Percentiles rank a stretch among this genome's conserved stretches.
Evolutionary conservation across 2,888 invertebrate species (phyloP).

Genomic region (Drosophila kuntzei): DNA sequence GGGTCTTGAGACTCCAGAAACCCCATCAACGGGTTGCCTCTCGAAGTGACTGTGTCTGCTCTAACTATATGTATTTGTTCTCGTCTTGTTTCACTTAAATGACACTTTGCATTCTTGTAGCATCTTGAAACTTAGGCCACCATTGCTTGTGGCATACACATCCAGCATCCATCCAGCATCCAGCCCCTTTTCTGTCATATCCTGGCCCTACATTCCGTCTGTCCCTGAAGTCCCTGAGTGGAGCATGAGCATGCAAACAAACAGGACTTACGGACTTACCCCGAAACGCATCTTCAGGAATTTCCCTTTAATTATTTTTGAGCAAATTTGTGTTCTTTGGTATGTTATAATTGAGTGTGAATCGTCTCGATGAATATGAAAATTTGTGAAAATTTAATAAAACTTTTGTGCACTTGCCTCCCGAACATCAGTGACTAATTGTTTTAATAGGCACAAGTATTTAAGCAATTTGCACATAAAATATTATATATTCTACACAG

Average conservation of each 20-base stretch:
- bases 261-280: slow-evolving; percentile 47
- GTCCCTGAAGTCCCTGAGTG: background rate
- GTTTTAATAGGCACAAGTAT: slow-evolving; percentile 64
- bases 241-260: slow-evolving; percentile 8
- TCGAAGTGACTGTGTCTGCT: slow-evolving; percentile 23
- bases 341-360: slow-evolving; percentile 83
- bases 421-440: slow-evolving; percentile 64
- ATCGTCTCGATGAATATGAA: slow-evolving; percentile 80
- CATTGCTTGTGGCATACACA: slow-evolving; percentile 38
- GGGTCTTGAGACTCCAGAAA: slow-evolving; percentile 8
- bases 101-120: slow-evolving; percentile 82
- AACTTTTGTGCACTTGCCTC: slow-evolving; percentile 35
- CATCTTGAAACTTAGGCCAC: slow-evolving; percentile 67
- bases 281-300: slow-evolving; percentile 62
- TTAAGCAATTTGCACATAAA: slow-evolving; percentile 66
- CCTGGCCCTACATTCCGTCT: background rate
- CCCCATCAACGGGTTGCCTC: slow-evolving; percentile 8
- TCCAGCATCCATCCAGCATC: slow-evolving; percentile 2
- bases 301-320: slow-evolving; percentile 76
- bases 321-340: slow-evolving; percentile 77
- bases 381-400: slow-evolving; percentile 80
- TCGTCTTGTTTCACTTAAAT: slow-evolving; percentile 82
- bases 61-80: slow-evolving; percentile 69
- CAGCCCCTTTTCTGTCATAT: slow-evolving; percentile 7
- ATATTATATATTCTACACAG: slow-evolving; percentile 35